Evolutionary conservation across 2,888 invertebrate genomes (phyloP).

Genomic region (Argynnis bischoffii): DNA sequence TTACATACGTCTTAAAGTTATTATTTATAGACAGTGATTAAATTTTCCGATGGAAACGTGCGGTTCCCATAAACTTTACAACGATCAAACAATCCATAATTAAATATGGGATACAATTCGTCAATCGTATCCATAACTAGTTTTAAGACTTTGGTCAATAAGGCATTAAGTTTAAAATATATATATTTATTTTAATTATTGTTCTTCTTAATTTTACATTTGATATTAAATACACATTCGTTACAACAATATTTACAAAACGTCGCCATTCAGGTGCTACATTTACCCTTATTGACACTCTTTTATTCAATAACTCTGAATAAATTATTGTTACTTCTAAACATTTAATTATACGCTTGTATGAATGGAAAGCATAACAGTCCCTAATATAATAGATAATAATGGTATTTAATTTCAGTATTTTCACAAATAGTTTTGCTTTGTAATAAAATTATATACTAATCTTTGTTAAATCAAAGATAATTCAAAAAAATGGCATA

Average conservation of each 20-base stretch:
- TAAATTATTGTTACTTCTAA: slow-evolving; percentile 37
- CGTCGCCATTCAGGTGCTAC: slow-evolving; percentile 31
- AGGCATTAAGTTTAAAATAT: slow-evolving; percentile 83
- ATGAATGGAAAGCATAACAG: slow-evolving; percentile 3
- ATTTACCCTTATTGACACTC: slow-evolving; percentile 24
- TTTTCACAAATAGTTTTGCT: slow-evolving; percentile 6
- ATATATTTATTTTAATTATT: slow-evolving; percentile 77
- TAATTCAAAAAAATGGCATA: slow-evolving; percentile 10
- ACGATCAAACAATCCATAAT: slow-evolving; percentile 77
- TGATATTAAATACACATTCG: slow-evolving; percentile 71
- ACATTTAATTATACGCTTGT: slow-evolving; percentile 23
- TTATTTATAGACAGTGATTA: slow-evolving; percentile 63
- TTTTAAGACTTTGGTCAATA: slow-evolving; percentile 83
- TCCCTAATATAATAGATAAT: background rate
- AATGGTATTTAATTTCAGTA: background rate
- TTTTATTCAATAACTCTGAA: slow-evolving; percentile 31
- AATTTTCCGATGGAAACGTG: slow-evolving; percentile 67
- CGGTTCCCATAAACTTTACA: slow-evolving; percentile 75
- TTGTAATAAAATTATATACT: background rate
- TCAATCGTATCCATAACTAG: slow-evolving; percentile 75
- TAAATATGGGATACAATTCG: slow-evolving; percentile 68
- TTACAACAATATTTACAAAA: slow-evolving; percentile 73
- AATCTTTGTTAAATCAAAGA: slow-evolving; percentile 3
- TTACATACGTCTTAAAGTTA: slow-evolving; percentile 37
- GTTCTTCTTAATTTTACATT: slow-evolving; percentile 77